Evolutionary conservation across 2,113 vertebrate genomes (phyloP), one percentile per base, ranked within the genome.

Genomic region (Arizona elegans): DNA sequence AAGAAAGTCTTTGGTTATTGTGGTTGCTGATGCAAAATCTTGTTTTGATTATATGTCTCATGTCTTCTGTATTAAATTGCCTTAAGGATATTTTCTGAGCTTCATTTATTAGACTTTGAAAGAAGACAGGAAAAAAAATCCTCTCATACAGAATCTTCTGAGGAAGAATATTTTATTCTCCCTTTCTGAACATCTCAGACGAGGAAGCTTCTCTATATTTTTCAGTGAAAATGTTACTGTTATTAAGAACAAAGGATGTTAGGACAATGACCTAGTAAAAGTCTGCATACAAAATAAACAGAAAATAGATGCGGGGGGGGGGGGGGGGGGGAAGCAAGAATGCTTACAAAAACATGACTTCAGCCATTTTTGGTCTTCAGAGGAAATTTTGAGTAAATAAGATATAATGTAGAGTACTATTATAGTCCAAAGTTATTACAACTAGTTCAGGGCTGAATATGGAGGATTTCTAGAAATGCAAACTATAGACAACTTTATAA

Each of bases 31-130:
- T 89, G 70, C 65, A 50, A 75, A 90, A 81, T 54, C 24, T 86
- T 93, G 91, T 91, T 93, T 19, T 90, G 93, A 92, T 92, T 92
- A 65, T 56, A 92, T 92, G 91, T 75, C 56, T 54, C n/a, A n/a
- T 65, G 50, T 93, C 55, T 62, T 93, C 56, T 93, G 54, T 65
- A 62, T 62, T 93, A 92, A 93, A 92, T 17, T 92, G n/a, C 91
- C 50, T 92, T 86, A 55, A 81, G 87, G 47, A 89, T 88, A 75
- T 92, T 56, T 86, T 38, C 87, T 62, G 24, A 65, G 55, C 43
- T 91, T 89, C 47, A 43, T 47, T 91, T 59, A 62, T 92, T 54
- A 86, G 87, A 93, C 53, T 93, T 92, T 65, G 87, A 43, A 81
- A 24, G 50, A 23, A 33, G 19, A 10, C 33, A 55, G 1, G 5